Percentiles rank a stretch among this genome's conserved stretches.
These are phyloP conservation scores for Amphipyra tragopoginis DNA, from an alignment of 2,888 invertebrate species.

Conservation along the genomic window DNA sequence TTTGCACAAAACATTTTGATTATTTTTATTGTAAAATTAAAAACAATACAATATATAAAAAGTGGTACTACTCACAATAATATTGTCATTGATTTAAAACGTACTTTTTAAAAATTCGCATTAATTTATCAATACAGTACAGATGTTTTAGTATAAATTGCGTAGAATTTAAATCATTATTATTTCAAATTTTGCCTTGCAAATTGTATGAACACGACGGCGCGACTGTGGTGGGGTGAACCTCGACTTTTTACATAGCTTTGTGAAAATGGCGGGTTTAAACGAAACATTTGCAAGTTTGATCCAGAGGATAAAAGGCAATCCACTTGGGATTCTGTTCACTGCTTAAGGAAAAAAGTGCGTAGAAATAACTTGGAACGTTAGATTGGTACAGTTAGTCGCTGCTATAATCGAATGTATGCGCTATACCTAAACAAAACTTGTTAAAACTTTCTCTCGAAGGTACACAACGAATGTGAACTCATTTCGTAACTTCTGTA, in stretches of 20 bases:
- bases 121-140: too few relatives aligned
- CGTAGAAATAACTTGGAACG: slow-evolving; percentile 5
- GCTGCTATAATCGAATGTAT: slow-evolving; percentile 20
- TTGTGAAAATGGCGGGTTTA: slow-evolving; percentile 3
- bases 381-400: slow-evolving; percentile 11
- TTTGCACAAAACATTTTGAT: too few relatives aligned
- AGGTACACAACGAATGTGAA: slow-evolving; percentile 33
- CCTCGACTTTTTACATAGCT: slow-evolving; percentile 22
- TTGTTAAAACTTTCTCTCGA: slow-evolving; percentile 44
- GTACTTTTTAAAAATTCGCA: too few relatives aligned
- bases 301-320: slow-evolving; percentile 16
- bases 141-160: too few relatives aligned
- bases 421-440: slow-evolving; percentile 29
- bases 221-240: slow-evolving; percentile 9
- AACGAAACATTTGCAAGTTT: slow-evolving; percentile 44
- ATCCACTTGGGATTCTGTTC: slow-evolving; percentile 14
- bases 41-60: too few relatives aligned
- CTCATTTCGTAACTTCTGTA: slow-evolving; percentile 41
- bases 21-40: too few relatives aligned
- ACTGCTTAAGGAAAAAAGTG: slow-evolving; percentile 10
- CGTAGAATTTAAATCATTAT: too few relatives aligned
- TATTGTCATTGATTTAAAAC: too few relatives aligned
- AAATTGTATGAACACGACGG: neutral
- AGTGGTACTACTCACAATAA: too few relatives aligned
- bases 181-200: neutral